A percentile compares a stretch with the other conserved stretches of the same genome.
Conservation (phyloP, 2,797 vertebrate genomes). For the Diglossa cyanea region DNA sequence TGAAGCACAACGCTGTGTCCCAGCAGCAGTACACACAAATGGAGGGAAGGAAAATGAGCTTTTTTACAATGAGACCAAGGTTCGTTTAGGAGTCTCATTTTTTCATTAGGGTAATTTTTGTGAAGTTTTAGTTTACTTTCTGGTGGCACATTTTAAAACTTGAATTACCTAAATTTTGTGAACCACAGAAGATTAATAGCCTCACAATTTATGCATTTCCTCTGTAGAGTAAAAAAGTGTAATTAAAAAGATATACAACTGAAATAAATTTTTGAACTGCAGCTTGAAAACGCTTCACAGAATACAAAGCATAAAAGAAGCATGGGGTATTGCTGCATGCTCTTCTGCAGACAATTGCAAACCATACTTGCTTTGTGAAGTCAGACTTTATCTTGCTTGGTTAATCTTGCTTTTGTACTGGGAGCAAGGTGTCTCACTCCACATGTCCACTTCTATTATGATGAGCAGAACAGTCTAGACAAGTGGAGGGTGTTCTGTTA, state of each 20-base stretch:
- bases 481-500: not conserved
- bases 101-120: not conserved
- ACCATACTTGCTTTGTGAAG: not conserved
- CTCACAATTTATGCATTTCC: not conserved
- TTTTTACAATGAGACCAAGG: not conserved
- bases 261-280: not conserved
- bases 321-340: not conserved
- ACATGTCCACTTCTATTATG: not conserved
- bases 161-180: not conserved
- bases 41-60: not conserved
- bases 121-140: slow-evolving; percentile 5
- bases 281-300: not conserved
- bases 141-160: not conserved
- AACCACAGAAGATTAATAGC: not conserved
- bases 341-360: not conserved
- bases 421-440: not conserved
- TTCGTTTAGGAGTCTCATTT: slow-evolving; percentile 16
- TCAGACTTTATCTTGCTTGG: not conserved
- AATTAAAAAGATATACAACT: not conserved
- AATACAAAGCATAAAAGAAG: not conserved
- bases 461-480: not conserved
- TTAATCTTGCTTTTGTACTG: not conserved
- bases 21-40: not conserved
- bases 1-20: not conserved
- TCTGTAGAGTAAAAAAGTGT: not conserved